Base-by-base conservation (phyloP, 1,140 invertebrate genomes). In the Nasonia giraulti region DNA sequence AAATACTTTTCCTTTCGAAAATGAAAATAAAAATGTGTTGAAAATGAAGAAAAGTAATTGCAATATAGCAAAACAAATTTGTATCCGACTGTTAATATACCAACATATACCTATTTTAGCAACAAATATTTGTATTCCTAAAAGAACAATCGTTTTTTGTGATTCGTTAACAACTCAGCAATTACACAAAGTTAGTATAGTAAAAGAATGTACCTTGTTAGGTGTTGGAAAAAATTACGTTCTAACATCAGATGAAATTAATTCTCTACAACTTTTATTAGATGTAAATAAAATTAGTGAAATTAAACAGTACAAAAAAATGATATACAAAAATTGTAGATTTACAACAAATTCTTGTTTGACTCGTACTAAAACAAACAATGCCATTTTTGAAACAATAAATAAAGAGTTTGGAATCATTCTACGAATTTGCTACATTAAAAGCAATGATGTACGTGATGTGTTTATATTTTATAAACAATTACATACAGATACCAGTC, bases 1-100 rank as follows among this genome's bases (percentile, higher is more conserved):
- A 17, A 84, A 78, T 78, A 55, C 47, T 40, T 84, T 84, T 71
- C 73, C 47, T 20, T 84, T 78, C 40, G 75, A 84, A 78, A 84
- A 84, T 71, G 27, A 27, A 27, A 27, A 27, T 27, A 33, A 84
- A 71, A 84, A 84, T 44, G 69, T 82, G 47, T 73, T 82, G 44
- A 27, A 82, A 73, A 66, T 82, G 40, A 73, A 82, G 14, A 82
- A 82, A 82, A 75, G 37, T 37, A 75, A 75, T 33, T 75, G 37
- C 33, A 44, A 75, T 17, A 75, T 75, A 37, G 73, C 73, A 40
- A 40, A 37, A 75, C 73, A 75, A 40, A 44, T 75, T 40, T 27
- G 33, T 20, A 75, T 75, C n/a, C 31, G 73, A 75, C 37, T 75
- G 0, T 40, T 75, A 5, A 75, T 33, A 5, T 75, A 75, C 37